Evolutionary conservation across 1,140 invertebrate genomes (phyloP), one percentile per base, ranked within the genome.

Genomic region (Acromyrmex echinatior): DNA sequence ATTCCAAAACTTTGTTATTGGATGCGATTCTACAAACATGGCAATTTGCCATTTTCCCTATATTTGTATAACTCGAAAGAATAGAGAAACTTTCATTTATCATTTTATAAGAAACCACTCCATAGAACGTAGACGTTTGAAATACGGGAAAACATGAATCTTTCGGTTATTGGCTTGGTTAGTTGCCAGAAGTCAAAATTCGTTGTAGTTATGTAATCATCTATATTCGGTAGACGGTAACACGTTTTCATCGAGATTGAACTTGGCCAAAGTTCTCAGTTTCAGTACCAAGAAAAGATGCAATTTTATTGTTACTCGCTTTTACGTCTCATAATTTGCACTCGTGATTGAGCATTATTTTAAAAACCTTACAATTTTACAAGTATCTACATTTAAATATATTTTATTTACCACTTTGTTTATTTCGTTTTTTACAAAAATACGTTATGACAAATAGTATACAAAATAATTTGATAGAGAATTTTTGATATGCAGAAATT

Each of bases 101-200:
- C 80, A 84, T 74, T 74, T 84, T 35, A 56, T 62, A 76, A 84
- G 58, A 62, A 84, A 84, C 80, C 39, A 21, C 56, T 62, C 2
- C 25, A 49, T 62, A 25, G 70, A 51, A 84, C n/a, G 14, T 60
- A 82, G 39, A 63, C 70, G 45, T 53, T 74, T 84, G 70, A 84
- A 76, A 84, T 76, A 76, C 14, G 70, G 58, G 70, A 1, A 62
- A 76, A n/a, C 39, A 76, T 84, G 70, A 76, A 84, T 84, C 80
- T 63, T 84, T 84, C 28, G 70, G 58, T 84, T 84, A 84, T 84
- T 84, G 80, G 70, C 56, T 84, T 84, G 80, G 70, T 76, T 62
- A 63, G 70, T 74, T 84, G 80, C 80, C 80, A 84, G 45, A 74
- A 76, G 79, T 81, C 31, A 58, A 84, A 84, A 84, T 84, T 74